Base-by-base conservation (phyloP, 2,888 invertebrate species). In the Eilema depressum region DNA sequence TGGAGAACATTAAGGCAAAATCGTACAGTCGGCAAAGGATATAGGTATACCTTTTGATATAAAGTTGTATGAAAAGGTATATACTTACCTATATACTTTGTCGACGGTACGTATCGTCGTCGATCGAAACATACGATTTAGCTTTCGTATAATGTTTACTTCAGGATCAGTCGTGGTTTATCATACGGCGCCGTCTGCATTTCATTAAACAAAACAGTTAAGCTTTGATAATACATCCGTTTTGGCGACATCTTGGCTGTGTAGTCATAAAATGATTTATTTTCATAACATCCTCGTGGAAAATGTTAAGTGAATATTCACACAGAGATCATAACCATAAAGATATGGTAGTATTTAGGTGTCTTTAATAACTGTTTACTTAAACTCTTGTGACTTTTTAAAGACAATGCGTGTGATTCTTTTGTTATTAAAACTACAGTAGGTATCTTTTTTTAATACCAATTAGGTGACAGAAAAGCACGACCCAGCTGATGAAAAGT, bases 221-320 rank as follows among this genome's bases (percentile, higher is more conserved):
- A 63, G 33, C 63, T 37, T 63, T 63, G 25, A 63, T 63, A 63
- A 25, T n/a, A 61, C 41, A 63, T 33, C 30, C 37, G 63, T 23
- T 59, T 37, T 20, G n/a, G 12, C 23, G 37, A 11, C 25, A 33
- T 37, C n/a, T 63, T 12, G 33, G 20, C 28, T 20, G 28, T 26
- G 17, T 28, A 61, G 10, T 41, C 11, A 23, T 30, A 33, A 23
- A 33, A 14, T 33, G 2, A 12, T 37, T 37, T 63, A 63, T 61
- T 28, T 30, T 61, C 28, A 61, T 28, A 61, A 59, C 23, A 25
- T 59, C 26, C 26, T 59, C 17, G 57, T 26, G 53, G 20, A 53
- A 53, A 53, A 53, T 20, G 20, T 53, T n/a, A 53, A 53, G 53
- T 53, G 53, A 53, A 53, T 53, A 53, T 53, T 53, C 53, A 53